Evolutionary conservation across 2,797 vertebrate species (phyloP).

Genomic region (Platyrinchus mystaceus): DNA sequence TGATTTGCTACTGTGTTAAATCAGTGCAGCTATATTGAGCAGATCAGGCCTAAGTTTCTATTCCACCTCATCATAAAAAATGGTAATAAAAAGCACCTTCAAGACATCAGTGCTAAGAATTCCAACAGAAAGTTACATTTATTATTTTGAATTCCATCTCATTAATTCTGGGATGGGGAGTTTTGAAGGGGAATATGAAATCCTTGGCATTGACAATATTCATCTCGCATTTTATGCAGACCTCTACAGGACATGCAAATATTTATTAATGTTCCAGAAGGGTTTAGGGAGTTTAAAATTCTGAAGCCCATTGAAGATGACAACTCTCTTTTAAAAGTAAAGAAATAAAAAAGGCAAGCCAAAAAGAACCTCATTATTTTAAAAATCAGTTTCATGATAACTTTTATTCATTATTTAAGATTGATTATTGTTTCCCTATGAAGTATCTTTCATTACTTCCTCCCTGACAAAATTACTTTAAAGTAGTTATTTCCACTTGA

Average conservation of each 20-base stretch:
- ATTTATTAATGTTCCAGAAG: background rate
- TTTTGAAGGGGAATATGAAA: background rate
- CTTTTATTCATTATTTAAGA: background rate
- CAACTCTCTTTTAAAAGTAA: background rate
- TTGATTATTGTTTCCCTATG: background rate
- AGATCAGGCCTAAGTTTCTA: background rate
- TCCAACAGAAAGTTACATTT: background rate
- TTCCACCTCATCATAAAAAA: background rate
- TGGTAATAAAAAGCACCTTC: background rate
- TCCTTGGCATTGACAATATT: background rate
- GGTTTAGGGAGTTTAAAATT: background rate
- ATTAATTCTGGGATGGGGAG: background rate
- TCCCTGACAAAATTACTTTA: background rate
- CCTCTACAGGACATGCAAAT: background rate
- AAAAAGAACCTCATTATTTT: background rate
- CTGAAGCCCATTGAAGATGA: background rate
- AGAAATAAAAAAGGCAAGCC: background rate
- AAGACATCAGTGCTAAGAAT: background rate
- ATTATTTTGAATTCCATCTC: background rate
- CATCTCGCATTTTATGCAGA: background rate
- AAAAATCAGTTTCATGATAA: background rate
- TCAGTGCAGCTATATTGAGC: conserved; percentile 8
- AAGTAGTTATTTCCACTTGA: conserved; percentile 50
- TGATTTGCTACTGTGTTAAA: conserved; percentile 39
- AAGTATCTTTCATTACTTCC: background rate